Evolutionary conservation across 2,888 invertebrate species (phyloP), one percentile per base, ranked within the genome.

Genomic region (Caenorhabditis macrosperma): DNA sequence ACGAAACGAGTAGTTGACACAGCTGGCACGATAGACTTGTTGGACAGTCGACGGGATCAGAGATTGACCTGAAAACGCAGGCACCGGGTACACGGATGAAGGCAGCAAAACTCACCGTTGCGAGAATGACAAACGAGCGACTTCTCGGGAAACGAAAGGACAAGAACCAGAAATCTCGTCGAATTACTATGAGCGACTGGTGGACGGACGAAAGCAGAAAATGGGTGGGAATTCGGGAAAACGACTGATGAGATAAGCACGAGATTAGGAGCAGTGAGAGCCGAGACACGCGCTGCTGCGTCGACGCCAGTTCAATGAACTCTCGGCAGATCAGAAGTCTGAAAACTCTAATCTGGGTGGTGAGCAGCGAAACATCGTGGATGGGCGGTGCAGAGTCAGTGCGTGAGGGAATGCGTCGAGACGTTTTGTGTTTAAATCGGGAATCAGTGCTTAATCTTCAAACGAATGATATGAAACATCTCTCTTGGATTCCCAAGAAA

Each of bases 241-340:
- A 24, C 26, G 50, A 54, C 44, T 44, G 44, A 69, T 52, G 50
- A 50, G 68, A 69, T 60, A 41, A 69, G 69, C 60, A 20, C 10
- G 30, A 52, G 69, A 60, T 60, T 60, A 69, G 50, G 28, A 50
- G 24, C 26, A 33, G 33, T 24, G 59, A 52, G 64, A 52, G 35
- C 38, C 35, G 52, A 60, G 60, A 20, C 28, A 17, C 3, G 41
- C 38, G 59, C 12, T 15, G 26, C 28, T 52, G 15, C 54, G 54
- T 54, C 54, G 26, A 28, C 52, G 28, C 22, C 44, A 26, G 48
- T 55, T 28, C 9, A 28, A 57, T 55, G 67, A 68, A 68, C 67
- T 68, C 33, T 22, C 17, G 17, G 33, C 20, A 48, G 67, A 68
- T 64, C 64, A 59, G 57, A 68, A 68, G 67, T 35, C 17, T 10